Evolutionary conservation across 2,797 vertebrate species (phyloP), one percentile per base, ranked within the genome.

Genomic region (Momotus momota): DNA sequence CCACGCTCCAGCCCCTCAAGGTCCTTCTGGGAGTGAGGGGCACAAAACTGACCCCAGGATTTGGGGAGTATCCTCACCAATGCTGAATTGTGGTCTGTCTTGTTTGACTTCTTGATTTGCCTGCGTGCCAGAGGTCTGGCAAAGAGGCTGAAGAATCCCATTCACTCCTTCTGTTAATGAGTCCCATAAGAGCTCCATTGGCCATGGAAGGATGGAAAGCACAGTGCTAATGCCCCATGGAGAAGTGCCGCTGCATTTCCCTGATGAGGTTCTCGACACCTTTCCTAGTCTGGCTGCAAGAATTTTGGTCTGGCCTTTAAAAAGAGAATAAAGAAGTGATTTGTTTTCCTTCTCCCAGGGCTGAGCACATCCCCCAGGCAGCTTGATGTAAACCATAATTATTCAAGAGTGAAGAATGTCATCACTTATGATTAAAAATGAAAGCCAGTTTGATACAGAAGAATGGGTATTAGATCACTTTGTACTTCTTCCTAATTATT

Each of bases 351-450:
- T 35, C 77, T 82, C 33, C 77, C 48, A 29, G 31, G 45, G 75
- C 78, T 65, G 43, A 71, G 27, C 33, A 70, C 43, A 79, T 45
- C 45, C 81, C 67, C 62, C 7, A 9, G 81, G 65, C 41, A 93
- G 71, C 35, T 70, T 11, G 17, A 40, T 58, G 64, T 26, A 46
- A 95, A 81, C 7, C 33, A 38, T 31, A 78, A 65, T 89, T 84
- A 86, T 72, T 82, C 49, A 70, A 75, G 73, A 70, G 86, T 83
- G 65, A 69, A 88, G 77, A 95, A 74, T 93, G 82, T 65, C 88
- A 94, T 82, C 19, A 33, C 88, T 90, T 90, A 43, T 70, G 52
- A 94, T 96, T 77, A 73, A 90, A 94, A 93, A 66, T 26, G 78
- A 96, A 96, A 94, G 52, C 12, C 41, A 49, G 48, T 77, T 93